A percentile compares a stretch with the other conserved stretches of the same genome.
phyloP scores from a whole-genome alignment of 2,888 invertebrate genomes.

The Tetranychus piercei region DNA sequence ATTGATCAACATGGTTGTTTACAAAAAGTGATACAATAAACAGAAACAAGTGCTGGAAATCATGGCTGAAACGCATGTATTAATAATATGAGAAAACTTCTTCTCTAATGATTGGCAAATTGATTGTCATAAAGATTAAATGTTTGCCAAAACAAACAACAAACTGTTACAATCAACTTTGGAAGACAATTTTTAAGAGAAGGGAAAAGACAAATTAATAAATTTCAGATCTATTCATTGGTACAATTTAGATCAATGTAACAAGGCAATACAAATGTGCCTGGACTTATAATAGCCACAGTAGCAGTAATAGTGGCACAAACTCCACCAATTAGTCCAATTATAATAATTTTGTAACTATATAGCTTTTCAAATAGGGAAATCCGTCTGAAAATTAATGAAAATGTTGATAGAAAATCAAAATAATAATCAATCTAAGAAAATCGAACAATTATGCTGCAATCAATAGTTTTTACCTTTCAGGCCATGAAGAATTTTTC shows the following conservation, averaged over 20 bases:
- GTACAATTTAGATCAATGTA: constrained; percentile 10
- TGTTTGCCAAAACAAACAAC: not conserved
- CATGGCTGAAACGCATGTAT: too few relatives aligned
- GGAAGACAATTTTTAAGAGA: not conserved
- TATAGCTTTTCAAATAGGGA: not conserved
- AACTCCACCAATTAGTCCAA: constrained; percentile 16
- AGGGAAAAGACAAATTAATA: not conserved
- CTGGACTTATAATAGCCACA: not conserved
- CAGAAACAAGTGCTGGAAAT: too few relatives aligned
- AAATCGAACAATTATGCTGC: not conserved
- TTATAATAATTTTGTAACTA: not conserved
- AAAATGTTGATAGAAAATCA: not conserved
- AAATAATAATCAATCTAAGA: not conserved
- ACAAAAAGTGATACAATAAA: too few relatives aligned
- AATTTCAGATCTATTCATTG: not conserved
- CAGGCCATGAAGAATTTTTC: constrained; percentile 34
- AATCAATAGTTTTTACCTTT: constrained; percentile 31
- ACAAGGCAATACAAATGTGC: constrained; percentile 10
- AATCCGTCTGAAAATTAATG: not conserved
- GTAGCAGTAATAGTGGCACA: constrained; percentile 11
- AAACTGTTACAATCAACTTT: not conserved
- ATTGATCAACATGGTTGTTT: too few relatives aligned
- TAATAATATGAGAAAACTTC: not conserved
- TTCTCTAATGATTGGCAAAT: not conserved
- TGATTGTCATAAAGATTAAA: not conserved